Evolutionary conservation across 2,888 invertebrate species (phyloP), one percentile per base, ranked within the genome.

Genomic region (Atrina japonica): DNA sequence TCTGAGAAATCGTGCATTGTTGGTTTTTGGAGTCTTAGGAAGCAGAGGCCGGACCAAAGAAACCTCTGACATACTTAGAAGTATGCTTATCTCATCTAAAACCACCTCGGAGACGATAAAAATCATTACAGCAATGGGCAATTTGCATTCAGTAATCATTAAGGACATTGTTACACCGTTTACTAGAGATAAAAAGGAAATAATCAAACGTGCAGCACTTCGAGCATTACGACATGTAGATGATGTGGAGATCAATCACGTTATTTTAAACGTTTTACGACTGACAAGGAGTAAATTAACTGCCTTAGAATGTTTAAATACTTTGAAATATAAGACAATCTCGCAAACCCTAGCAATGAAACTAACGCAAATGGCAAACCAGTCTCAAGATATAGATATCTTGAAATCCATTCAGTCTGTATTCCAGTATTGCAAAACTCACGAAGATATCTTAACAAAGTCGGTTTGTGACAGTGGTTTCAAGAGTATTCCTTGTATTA

Each of bases 271-370:
- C 5, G 23, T 11, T 21, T 40, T 56, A 6, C 40, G 23, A 3
- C 16, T 35, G 7, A 56, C 56, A 18, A 18, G 21, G 40, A 56
- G 23, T 56, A 56, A 35, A 40, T 23, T 18, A 9, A 23, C 23
- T 16, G 56, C 40, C n/a, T 5, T 56, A 23, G 40, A 56, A 16
- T 56, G 56, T 56, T 35, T 56, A 21, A 56, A 56, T n/a, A 56
- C 35, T 7, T 21, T 56, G 5, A 6, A 35, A 40, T 35, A 56
- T 21, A 35, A 35, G 35, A n/a, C 16, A 56, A 21, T 56, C 35
- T 35, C 35, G 35, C 23, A 56, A 1, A 14, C 1, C 16, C 6
- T 11, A 35, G 35, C 23, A 35, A n/a, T 35, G 23, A 56, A 40
- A 56, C 21, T 6, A 3, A 14, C 21, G 40, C n/a, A 56, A 18